Conservation (phyloP, 2,797 vertebrate species). For the Pitangus sulphuratus region DNA sequence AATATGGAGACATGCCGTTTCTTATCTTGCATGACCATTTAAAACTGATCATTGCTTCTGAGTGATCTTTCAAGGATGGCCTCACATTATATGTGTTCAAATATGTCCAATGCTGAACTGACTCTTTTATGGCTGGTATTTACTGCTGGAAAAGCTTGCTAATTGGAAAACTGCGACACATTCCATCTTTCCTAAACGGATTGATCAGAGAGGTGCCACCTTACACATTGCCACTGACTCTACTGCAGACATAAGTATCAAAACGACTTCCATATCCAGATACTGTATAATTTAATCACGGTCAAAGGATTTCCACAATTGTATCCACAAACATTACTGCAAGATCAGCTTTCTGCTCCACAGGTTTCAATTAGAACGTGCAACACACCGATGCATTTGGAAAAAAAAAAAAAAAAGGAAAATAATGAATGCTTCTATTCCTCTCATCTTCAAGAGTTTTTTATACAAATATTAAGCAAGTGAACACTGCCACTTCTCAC, state of each 20-base stretch:
- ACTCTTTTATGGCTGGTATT: neutral
- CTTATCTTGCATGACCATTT: neutral
- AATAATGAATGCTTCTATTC: neutral
- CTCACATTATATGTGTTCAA: neutral
- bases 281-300: neutral
- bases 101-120: neutral
- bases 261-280: slow-evolving; percentile 1
- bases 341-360: slow-evolving; percentile 53
- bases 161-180: neutral
- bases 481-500: neutral
- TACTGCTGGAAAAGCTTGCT: neutral
- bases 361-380: slow-evolving; percentile 54
- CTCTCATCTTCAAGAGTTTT: neutral
- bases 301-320: slow-evolving; percentile 48
- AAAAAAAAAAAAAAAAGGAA: neutral
- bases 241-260: neutral
- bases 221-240: neutral
- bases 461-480: neutral
- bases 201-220: neutral
- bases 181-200: neutral
- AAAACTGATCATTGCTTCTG: neutral
- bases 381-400: neutral
- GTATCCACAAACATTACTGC: slow-evolving; percentile 12
- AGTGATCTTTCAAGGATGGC: neutral
- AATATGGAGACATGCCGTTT: neutral